Conservation (phyloP, 37 sponge, comb jelly and placozoan genomes). For the Cladorhizidae sp. region DNA sequence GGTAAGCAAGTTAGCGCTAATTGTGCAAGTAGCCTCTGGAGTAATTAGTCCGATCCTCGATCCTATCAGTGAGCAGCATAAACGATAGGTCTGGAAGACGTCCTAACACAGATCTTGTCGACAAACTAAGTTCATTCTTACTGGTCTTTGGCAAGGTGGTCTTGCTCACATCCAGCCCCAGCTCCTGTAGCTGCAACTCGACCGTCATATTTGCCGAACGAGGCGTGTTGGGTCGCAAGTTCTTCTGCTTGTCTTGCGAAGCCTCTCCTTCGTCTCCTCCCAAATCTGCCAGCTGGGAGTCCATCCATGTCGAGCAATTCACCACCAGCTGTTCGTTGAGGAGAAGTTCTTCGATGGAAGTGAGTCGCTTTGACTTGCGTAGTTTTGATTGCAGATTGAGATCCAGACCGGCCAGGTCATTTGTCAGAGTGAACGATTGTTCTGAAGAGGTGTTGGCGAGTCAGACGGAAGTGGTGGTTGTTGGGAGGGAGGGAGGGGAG, state of each 20-base stretch:
- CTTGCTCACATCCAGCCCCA: slow-evolving; percentile 49
- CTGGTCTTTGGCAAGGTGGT: neutral
- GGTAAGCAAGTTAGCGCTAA: neutral
- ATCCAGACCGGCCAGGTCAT: slow-evolving; percentile 70
- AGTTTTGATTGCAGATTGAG: slow-evolving; percentile 18
- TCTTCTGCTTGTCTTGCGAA: neutral
- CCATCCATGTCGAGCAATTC: slow-evolving; percentile 44
- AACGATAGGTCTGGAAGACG: slow-evolving; percentile 74
- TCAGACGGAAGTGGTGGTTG: neutral
- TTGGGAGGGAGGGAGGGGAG: neutral
- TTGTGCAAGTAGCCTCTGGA: neutral
- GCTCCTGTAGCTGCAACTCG: slow-evolving; percentile 33
- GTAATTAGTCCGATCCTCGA: slow-evolving; percentile 4
- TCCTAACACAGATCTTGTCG: slow-evolving; percentile 38
- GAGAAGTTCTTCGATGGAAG: slow-evolving; percentile 32
- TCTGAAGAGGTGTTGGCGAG: neutral
- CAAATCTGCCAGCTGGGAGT: slow-evolving; percentile 46
- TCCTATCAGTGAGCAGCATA: slow-evolving; percentile 47
- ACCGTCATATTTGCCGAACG: neutral
- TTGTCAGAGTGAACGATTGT: slow-evolving; percentile 44
- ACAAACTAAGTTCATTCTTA: slow-evolving; percentile 24
- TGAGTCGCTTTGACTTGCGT: slow-evolving; percentile 5
- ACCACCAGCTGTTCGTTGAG: slow-evolving; percentile 28
- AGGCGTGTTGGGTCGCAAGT: slow-evolving; percentile 20
- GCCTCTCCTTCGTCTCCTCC: neutral